Base-by-base conservation (phyloP, 2,888 invertebrate genomes). In the Synanthedon formicaeformis region DNA sequence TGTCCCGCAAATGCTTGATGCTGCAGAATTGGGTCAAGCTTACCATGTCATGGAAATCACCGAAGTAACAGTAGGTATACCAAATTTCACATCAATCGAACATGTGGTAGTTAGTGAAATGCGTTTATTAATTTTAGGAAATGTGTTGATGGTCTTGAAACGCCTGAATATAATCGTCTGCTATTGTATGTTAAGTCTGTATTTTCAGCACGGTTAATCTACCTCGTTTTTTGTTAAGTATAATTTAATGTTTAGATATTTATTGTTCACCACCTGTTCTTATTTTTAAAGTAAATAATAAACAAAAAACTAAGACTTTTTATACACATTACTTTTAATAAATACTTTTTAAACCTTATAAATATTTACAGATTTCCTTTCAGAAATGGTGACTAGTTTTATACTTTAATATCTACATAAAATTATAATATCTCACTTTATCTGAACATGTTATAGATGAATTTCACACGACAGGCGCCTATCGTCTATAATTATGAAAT, bases 201-300 rank as follows among this genome's bases (percentile, higher is more conserved):
- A 81, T 74, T 63, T 54, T 55, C 14, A 59, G 75, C 82, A 83
- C 78, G 62, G 71, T 75, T 73, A 78, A 87, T 86, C 87, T 87
- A 87, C 87, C 87, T 87, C 87, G 83, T 81, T 84, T 34, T 75
- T 81, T 78, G 73, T 83, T 81, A 82, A 85, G 81, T 84, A 84
- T 81, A 81, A 83, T 74, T 75, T 75, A 74, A 66, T 69, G 56
- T 66, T 77, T 77, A 81, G 75, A 71, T 75, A 77, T 86, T 87
- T 87, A 86, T 87, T 86, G 75, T 75, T 77, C 75, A 68, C 67
- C 65, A 68, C 71, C 65, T 60, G 60, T 62, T 70, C 64, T 69
- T 40, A 51, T 48, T 41, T 52, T 34, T 52, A 51, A 34, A 54
- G 45, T 45, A 55, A 57, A 52, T 52, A 41, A 40, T 54, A 45